Conservation (phyloP, 1,140 invertebrate genomes). For the Ooceraea biroi region DNA sequence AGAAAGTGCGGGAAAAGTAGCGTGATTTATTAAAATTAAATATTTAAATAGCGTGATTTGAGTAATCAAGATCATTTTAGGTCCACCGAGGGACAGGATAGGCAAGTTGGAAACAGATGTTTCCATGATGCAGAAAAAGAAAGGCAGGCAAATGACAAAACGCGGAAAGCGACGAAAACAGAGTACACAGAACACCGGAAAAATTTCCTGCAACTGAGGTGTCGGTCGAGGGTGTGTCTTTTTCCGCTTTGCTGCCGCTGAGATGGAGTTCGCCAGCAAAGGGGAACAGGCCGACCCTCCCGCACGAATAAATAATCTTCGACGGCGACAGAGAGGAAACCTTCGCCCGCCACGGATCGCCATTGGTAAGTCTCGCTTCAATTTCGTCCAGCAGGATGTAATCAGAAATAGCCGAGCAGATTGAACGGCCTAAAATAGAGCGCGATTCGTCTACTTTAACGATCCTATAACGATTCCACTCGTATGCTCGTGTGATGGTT, state of each 20-base stretch:
- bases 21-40: too few species aligned
- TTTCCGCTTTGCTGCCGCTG: conserved; percentile 84
- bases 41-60: too few species aligned
- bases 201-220: conserved; percentile 54
- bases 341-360: conserved; percentile 14
- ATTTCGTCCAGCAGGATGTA: background rate
- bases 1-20: too few species aligned
- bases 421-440: too few species aligned
- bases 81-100: too few species aligned
- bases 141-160: too few species aligned
- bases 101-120: too few species aligned
- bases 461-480: too few species aligned
- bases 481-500: too few species aligned
- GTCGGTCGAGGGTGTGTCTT: conserved; percentile 82
- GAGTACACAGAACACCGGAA: background rate
- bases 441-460: too few species aligned
- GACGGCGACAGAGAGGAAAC: conserved; percentile 35
- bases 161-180: background rate
- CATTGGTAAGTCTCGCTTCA: conserved; percentile 50
- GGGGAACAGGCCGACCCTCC: conserved; percentile 82
- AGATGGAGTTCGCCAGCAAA: conserved; percentile 81
- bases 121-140: too few species aligned
- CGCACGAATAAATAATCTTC: conserved; percentile 73
- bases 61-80: too few species aligned
- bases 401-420: background rate